These are phyloP conservation scores for Barnardius zonarius DNA, from an alignment of 2,113 vertebrate species.

Conservation along the genomic window DNA sequence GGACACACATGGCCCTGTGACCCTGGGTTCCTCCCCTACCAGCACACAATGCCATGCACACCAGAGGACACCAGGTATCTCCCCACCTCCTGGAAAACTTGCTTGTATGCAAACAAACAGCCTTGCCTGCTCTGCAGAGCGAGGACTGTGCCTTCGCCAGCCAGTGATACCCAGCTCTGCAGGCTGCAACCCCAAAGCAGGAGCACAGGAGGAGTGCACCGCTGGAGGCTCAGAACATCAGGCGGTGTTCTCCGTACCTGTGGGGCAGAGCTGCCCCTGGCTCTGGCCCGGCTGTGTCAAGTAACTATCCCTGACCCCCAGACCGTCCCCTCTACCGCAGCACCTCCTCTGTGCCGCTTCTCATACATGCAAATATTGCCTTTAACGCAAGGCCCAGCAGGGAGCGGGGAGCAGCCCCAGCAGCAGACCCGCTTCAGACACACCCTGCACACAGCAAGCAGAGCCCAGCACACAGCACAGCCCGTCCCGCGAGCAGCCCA, in stretches of 20 bases:
- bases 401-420: background rate
- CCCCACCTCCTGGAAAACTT: background rate
- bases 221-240: background rate
- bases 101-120: background rate
- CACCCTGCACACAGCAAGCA: background rate
- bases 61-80: background rate
- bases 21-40: background rate
- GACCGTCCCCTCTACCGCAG: background rate
- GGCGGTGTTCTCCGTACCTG: background rate
- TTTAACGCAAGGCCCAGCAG: background rate
- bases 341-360: background rate
- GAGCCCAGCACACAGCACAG: background rate
- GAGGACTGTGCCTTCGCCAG: background rate
- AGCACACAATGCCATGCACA: fast-evolving
- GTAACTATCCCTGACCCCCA: background rate
- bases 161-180: background rate
- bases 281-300: background rate
- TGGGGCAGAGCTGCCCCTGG: background rate
- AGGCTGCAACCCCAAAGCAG: background rate
- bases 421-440: background rate
- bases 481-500: fast-evolving
- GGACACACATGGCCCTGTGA: fast-evolving
- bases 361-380: background rate
- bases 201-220: background rate
- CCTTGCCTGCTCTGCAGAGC: background rate